Evolutionary conservation across 2,113 vertebrate species (phyloP).

Genomic region (Ictidomys tridecemlineatus): DNA sequence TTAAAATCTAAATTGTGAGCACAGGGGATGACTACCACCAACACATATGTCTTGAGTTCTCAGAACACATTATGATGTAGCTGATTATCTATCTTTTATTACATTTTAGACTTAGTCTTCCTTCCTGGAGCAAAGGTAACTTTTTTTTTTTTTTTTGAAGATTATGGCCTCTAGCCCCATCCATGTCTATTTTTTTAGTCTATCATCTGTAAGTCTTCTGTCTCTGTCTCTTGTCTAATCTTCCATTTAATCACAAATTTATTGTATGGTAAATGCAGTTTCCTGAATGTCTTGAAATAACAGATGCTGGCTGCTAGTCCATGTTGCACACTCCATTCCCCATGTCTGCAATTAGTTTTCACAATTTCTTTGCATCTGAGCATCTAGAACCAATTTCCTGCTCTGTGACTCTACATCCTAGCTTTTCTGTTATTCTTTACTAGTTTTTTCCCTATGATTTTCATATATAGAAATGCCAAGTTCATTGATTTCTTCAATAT

Average conservation of each 20-base stretch:
- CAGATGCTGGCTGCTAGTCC: not conserved
- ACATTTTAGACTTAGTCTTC: not conserved
- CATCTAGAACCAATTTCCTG: not conserved
- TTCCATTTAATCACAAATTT: not conserved
- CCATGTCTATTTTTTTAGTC: not conserved
- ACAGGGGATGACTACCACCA: not conserved
- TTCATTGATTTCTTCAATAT: not conserved
- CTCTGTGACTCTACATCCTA: not conserved
- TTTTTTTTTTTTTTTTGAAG: not conserved
- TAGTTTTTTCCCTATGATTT: not conserved
- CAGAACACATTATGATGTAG: not conserved
- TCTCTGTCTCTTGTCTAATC: not conserved
- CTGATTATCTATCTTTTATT: not conserved
- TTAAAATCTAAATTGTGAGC: not conserved
- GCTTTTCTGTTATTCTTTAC: not conserved
- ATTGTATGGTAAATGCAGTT: rapidly evolving
- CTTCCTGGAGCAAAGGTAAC: not conserved
- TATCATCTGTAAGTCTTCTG: not conserved
- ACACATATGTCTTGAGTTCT: not conserved
- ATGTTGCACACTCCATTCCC: not conserved
- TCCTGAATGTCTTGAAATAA: not conserved
- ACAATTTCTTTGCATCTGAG: not conserved
- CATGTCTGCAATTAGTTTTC: not conserved
- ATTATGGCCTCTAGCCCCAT: not conserved
- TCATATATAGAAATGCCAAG: not conserved